Conservation (phyloP, 1,140 invertebrate genomes). For the Nixonia krombeini region DNA sequence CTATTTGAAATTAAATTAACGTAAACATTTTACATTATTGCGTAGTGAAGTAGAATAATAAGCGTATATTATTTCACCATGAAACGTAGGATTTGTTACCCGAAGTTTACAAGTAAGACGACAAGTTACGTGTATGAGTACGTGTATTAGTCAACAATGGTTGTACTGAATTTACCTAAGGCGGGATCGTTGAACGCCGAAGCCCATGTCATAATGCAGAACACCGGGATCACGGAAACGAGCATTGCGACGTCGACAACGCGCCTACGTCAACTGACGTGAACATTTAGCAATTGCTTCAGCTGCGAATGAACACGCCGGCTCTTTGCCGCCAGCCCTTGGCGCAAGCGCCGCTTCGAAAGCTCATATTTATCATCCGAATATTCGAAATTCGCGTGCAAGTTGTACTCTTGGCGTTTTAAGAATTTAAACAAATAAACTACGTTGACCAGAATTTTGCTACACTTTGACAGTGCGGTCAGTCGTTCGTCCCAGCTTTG, state of each 20-base stretch:
- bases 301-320: slow-evolving; percentile 35
- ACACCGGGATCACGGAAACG: slow-evolving; percentile 56
- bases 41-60: no score
- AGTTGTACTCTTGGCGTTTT: no score
- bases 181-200: slow-evolving; percentile 63
- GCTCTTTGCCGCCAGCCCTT: slow-evolving; percentile 53
- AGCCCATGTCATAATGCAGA: slow-evolving; percentile 61
- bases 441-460: no score
- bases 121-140: neutral
- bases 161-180: slow-evolving; percentile 65
- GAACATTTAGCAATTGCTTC: slow-evolving; percentile 46
- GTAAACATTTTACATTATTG: no score
- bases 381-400: no score
- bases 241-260: slow-evolving; percentile 65
- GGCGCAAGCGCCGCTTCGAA: slow-evolving; percentile 38
- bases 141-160: neutral
- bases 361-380: slow-evolving; percentile 12
- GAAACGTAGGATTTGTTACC: no score
- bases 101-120: no score
- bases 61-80: no score
- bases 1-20: no score
- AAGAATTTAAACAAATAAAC: no score
- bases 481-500: no score
- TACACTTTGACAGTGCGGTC: no score
- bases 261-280: slow-evolving; percentile 67